These are phyloP conservation scores for Oryzias javanicus DNA, from an alignment of 2,113 vertebrate genomes.

Conservation along the genomic window DNA sequence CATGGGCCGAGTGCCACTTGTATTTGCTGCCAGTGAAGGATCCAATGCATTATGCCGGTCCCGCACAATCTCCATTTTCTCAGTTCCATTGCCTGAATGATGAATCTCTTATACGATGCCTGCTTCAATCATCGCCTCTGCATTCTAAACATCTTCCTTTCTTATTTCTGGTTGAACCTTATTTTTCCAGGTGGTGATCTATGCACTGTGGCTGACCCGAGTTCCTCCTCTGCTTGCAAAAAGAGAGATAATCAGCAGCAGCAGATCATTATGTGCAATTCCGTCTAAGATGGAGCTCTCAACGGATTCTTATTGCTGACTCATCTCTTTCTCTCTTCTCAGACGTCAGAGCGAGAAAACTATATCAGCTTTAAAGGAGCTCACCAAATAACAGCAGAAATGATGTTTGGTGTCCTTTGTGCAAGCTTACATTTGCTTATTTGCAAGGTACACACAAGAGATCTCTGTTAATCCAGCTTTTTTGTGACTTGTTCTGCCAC, in stretches of 20 bases:
- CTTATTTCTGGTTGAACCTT: conserved; percentile 4
- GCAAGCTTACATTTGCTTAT: conserved; percentile 54
- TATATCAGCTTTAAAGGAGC: conserved; percentile 66
- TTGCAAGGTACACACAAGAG: conserved; percentile 54
- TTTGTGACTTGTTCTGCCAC: conserved; percentile 54
- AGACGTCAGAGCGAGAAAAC: conserved; percentile 56
- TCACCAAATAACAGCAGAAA: conserved; percentile 52
- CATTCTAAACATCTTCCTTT: conserved; percentile 15
- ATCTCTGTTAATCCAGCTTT: conserved; percentile 60
- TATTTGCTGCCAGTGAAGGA: neutral
- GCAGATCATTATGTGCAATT: conserved; percentile 54
- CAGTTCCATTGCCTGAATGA: no score
- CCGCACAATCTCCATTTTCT: neutral
- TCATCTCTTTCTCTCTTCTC: conserved; percentile 51
- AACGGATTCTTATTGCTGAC: conserved; percentile 55
- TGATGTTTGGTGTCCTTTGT: conserved; percentile 42
- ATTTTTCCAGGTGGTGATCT: conserved; percentile 57
- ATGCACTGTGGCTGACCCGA: conserved; percentile 54
- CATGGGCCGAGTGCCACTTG: conserved; percentile 43
- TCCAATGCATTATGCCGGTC: neutral
- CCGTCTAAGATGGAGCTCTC: conserved; percentile 55
- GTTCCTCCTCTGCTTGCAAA: conserved; percentile 47
- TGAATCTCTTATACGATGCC: neutral
- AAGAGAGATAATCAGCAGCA: conserved; percentile 31
- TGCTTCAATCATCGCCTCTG: neutral